Percentiles rank a stretch among this genome's conserved stretches.
These are phyloP conservation scores for Ramazzottius varieornatus DNA, from an alignment of 2,888 invertebrate species.

Conservation along the genomic window DNA sequence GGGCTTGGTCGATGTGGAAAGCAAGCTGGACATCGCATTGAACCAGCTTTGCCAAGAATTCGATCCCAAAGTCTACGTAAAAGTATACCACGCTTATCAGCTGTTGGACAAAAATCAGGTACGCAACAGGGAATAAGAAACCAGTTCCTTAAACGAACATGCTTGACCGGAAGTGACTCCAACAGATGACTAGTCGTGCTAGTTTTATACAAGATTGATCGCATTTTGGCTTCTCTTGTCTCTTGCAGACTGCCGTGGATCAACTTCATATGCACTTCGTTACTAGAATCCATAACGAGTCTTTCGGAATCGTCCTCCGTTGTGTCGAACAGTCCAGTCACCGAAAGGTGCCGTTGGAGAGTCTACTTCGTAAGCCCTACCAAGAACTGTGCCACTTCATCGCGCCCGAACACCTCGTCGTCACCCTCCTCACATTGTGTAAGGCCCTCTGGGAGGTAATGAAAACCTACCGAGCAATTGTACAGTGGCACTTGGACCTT, in stretches of 20 bases:
- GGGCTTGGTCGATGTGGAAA: slow-evolving; percentile 64
- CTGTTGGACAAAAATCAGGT: slow-evolving; percentile 54
- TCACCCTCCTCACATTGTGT: slow-evolving; percentile 57
- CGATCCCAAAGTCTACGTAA: slow-evolving; percentile 47
- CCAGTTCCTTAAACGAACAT: no score
- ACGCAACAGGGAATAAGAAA: slow-evolving; percentile 4
- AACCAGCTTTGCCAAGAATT: slow-evolving; percentile 39
- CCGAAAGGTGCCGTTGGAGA: slow-evolving; percentile 7
- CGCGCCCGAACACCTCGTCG: slow-evolving; percentile 34
- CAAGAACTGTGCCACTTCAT: slow-evolving; percentile 42
- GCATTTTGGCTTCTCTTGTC: neutral
- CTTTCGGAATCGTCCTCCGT: slow-evolving; percentile 24
- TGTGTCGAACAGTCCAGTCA: slow-evolving; percentile 20
- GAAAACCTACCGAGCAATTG: slow-evolving; percentile 45
- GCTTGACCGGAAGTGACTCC: neutral
- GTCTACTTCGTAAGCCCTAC: slow-evolving; percentile 36
- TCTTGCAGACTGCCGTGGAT: slow-evolving; percentile 54
- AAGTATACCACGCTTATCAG: slow-evolving; percentile 59
- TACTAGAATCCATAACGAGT: slow-evolving; percentile 44
- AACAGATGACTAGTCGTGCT: neutral
- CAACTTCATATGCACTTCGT: slow-evolving; percentile 82
- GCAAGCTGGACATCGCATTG: slow-evolving; percentile 59
- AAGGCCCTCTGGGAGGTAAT: slow-evolving; percentile 57
- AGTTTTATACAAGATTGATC: neutral
- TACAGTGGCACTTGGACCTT: slow-evolving; percentile 38